Conservation (phyloP, 2,113 vertebrate species). For the Danionella cerebrum region DNA sequence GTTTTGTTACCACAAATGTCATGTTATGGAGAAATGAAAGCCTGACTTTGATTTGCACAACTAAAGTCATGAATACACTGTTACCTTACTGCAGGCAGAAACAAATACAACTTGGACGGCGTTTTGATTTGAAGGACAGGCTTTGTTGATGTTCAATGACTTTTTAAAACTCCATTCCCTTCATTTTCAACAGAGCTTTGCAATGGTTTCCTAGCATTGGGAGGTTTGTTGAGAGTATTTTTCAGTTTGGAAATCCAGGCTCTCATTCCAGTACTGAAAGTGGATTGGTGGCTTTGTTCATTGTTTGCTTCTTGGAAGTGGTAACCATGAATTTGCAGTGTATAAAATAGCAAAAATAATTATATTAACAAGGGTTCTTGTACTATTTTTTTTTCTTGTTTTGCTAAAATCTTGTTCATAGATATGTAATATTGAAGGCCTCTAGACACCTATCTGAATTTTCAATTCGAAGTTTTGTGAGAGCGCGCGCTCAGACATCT, state of each 20-base stretch:
- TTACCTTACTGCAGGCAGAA: background rate
- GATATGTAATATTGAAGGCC: too few relatives aligned
- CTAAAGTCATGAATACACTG: background rate
- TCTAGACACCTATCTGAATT: too few relatives aligned
- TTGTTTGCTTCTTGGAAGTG: background rate
- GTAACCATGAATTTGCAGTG: background rate
- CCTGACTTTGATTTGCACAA: background rate
- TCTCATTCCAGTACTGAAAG: background rate
- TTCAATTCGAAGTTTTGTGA: too few relatives aligned
- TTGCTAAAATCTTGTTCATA: too few relatives aligned
- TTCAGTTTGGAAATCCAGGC: background rate
- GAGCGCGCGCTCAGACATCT: too few relatives aligned
- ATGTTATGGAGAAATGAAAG: background rate
- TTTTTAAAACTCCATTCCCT: background rate
- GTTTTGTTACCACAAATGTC: background rate
- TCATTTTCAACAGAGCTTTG: background rate
- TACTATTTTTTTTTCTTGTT: too few relatives aligned
- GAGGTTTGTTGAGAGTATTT: background rate
- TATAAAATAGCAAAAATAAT: background rate
- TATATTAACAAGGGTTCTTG: too few relatives aligned
- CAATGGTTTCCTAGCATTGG: background rate
- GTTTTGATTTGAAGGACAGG: background rate
- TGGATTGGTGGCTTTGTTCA: background rate
- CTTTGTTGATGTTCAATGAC: background rate
- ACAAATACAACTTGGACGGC: background rate